phyloP scores from a whole-genome alignment of 2,888 invertebrate species.

The Schizotus pectinicornis region DNA sequence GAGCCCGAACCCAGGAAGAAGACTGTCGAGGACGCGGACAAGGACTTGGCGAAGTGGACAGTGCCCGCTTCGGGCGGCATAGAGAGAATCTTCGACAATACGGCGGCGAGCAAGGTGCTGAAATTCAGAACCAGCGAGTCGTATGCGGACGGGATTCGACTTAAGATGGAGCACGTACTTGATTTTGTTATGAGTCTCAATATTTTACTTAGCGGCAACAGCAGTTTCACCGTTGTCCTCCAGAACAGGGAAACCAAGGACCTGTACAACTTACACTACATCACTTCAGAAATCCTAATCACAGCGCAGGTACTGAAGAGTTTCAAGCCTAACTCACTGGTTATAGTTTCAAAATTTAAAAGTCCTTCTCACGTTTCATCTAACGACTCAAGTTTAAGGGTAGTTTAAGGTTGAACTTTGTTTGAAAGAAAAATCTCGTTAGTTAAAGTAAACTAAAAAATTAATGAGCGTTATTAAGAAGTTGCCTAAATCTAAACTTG shows the following conservation, averaged over 20 bases:
- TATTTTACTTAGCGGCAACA: conserved; percentile 76
- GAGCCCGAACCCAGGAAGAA: conserved; percentile 80
- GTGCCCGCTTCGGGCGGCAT: conserved; percentile 74
- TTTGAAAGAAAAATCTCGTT: no score
- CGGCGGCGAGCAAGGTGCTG: conserved; percentile 67
- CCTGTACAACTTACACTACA: conserved; percentile 81
- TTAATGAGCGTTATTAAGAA: no score
- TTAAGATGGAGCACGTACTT: conserved; percentile 71
- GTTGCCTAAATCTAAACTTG: no score
- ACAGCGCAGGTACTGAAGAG: conserved; percentile 76
- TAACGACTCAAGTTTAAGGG: no score
- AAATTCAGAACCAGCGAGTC: conserved; percentile 77
- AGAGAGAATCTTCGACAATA: conserved; percentile 66
- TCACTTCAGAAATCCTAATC: conserved; percentile 75
- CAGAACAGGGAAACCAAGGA: conserved; percentile 81
- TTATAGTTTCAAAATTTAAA: no score
- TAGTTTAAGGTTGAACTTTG: no score
- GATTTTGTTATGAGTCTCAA: conserved; percentile 81
- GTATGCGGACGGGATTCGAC: conserved; percentile 70
- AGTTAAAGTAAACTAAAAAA: no score
- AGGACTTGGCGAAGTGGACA: conserved; percentile 71
- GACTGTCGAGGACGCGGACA: conserved; percentile 79
- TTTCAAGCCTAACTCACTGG: no score
- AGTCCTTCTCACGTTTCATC: no score
- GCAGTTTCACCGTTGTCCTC: conserved; percentile 79